Conservation (phyloP, 2,797 vertebrate genomes). For the Clarias platycephalus region DNA sequence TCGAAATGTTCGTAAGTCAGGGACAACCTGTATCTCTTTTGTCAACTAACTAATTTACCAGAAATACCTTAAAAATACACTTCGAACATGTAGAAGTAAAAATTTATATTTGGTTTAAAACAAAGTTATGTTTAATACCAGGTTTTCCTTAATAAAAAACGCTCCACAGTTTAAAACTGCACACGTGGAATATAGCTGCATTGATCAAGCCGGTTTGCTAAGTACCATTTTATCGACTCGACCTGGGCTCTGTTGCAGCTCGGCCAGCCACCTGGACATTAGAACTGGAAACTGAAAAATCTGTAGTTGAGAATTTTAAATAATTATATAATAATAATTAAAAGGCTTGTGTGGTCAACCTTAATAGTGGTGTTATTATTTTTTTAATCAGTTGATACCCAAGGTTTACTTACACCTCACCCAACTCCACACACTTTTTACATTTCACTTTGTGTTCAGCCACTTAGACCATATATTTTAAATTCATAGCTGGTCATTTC, state of each 20-base stretch:
- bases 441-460: background rate
- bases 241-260: background rate
- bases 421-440: background rate
- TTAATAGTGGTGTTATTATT: background rate
- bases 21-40: no score
- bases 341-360: background rate
- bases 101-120: background rate
- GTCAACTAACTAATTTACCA: background rate
- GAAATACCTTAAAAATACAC: background rate
- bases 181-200: background rate
- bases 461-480: background rate
- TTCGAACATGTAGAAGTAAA: background rate
- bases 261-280: background rate
- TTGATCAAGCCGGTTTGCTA: background rate
- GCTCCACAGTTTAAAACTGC: background rate
- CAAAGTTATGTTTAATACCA: background rate
- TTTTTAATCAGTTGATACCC: background rate
- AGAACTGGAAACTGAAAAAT: background rate
- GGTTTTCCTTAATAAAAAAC: background rate
- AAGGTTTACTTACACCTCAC: background rate
- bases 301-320: background rate
- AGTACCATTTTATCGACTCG: background rate
- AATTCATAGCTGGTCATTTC: background rate
- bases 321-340: background rate
- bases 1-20: no score